A percentile compares a stretch with the other conserved stretches of the same genome.
Evolutionary conservation across 2,113 vertebrate genomes (phyloP).

Genomic region (Cranoglanis bouderius): DNA sequence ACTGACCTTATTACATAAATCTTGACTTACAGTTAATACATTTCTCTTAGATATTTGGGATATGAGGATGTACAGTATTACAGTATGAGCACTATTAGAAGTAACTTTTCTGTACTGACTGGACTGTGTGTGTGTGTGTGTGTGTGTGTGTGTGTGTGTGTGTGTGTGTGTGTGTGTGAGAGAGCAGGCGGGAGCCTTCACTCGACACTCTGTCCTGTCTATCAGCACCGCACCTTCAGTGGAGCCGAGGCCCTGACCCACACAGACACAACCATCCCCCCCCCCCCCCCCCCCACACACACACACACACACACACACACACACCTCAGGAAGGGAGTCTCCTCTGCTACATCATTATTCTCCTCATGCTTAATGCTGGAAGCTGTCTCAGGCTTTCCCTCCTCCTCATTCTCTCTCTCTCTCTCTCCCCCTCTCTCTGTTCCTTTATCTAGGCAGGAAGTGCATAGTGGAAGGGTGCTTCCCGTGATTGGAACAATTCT

Average conservation of each 20-base stretch:
- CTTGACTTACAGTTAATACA: neutral
- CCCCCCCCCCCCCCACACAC: conserved; percentile 17
- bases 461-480: neutral
- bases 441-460: conserved; percentile 21
- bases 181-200: conserved; percentile 69
- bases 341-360: neutral
- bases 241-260: conserved; percentile 66
- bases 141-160: conserved; percentile 8
- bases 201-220: conserved; percentile 64
- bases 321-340: neutral
- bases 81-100: neutral
- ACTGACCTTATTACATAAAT: neutral
- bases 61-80: neutral
- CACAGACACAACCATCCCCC: conserved; percentile 74
- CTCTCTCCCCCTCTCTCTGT: neutral
- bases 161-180: conserved; percentile 4
- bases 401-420: neutral
- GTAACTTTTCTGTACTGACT: neutral
- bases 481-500: conserved; percentile 1
- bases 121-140: neutral
- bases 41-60: neutral
- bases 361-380: neutral
- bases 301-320: conserved; percentile 22
- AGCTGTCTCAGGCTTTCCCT: neutral
- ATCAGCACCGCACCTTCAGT: conserved; percentile 67